Percentiles rank a stretch among this genome's conserved stretches.
phyloP scores from a whole-genome alignment of 2,888 invertebrate genomes.

The Cepaea hortensis region DNA sequence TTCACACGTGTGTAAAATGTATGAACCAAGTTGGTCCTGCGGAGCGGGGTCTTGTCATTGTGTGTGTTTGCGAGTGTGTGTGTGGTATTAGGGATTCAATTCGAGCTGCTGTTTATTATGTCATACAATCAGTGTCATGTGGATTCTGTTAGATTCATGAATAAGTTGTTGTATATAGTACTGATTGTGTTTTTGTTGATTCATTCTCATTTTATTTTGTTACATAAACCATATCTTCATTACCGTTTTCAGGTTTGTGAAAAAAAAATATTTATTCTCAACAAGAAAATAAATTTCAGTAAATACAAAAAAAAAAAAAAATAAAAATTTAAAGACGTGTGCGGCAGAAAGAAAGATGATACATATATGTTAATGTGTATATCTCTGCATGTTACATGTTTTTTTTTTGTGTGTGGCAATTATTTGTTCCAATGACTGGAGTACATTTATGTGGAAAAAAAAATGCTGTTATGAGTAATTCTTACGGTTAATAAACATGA shows the following conservation, averaged over 20 bases:
- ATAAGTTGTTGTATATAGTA: slow-evolving; percentile 3
- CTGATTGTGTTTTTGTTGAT: neutral
- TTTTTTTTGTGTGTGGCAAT: neutral
- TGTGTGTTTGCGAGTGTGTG: neutral
- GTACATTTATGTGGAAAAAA: neutral
- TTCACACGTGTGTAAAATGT: no score
- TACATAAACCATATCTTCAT: neutral
- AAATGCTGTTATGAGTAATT: slow-evolving; percentile 27
- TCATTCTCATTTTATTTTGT: neutral
- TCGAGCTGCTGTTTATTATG: slow-evolving; percentile 22
- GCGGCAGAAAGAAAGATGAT: neutral
- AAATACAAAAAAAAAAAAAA: neutral
- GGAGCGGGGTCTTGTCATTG: slow-evolving; percentile 11
- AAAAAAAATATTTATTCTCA: slow-evolving; percentile 29
- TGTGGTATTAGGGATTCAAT: neutral
- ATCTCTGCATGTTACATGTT: neutral
- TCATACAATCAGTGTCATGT: neutral
- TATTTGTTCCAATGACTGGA: neutral
- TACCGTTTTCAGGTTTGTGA: slow-evolving; percentile 25
- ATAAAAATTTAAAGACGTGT: neutral
- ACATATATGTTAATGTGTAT: neutral
- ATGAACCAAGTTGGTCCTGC: neutral
- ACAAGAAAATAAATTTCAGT: neutral
- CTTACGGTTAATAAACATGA: slow-evolving; percentile 36
- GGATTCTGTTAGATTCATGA: neutral